phyloP scores from a whole-genome alignment of 2,113 vertebrate genomes.

The Ovis canadensis region DNA sequence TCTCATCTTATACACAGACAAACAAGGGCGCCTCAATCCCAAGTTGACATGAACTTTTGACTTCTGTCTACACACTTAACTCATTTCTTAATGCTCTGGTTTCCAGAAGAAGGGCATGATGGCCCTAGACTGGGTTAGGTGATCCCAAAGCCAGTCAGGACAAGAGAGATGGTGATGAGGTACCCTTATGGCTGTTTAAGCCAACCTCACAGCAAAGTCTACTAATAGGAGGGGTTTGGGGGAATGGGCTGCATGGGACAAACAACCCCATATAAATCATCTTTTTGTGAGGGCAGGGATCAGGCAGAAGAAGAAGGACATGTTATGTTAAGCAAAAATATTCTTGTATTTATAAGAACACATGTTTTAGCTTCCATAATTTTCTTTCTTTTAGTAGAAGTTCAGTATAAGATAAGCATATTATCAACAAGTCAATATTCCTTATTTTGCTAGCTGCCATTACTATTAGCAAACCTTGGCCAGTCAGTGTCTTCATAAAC shows the following conservation, averaged over 20 bases:
- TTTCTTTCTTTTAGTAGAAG: not conserved
- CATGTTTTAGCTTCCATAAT: not conserved
- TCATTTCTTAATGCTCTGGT: not conserved
- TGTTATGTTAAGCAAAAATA: not conserved
- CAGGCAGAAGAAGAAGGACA: not conserved
- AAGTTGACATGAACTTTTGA: not conserved
- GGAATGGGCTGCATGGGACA: not conserved
- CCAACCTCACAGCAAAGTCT: not conserved
- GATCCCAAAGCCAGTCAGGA: not conserved
- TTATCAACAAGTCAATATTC: not conserved
- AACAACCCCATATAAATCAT: not conserved
- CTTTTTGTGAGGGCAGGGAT: not conserved
- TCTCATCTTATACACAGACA: not conserved
- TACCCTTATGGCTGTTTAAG: not conserved
- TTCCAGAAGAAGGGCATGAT: not conserved
- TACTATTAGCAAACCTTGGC: not conserved
- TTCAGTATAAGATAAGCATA: not conserved
- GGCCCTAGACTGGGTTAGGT: not conserved
- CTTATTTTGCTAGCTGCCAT: not conserved
- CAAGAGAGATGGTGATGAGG: not conserved
- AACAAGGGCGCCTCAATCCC: not conserved
- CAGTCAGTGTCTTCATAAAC: not conserved
- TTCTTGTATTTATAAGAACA: not conserved
- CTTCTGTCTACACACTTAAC: not conserved
- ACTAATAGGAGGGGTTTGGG: accelerated